Conservation (phyloP, 2,888 invertebrate species). For the Sisyra nigra region DNA sequence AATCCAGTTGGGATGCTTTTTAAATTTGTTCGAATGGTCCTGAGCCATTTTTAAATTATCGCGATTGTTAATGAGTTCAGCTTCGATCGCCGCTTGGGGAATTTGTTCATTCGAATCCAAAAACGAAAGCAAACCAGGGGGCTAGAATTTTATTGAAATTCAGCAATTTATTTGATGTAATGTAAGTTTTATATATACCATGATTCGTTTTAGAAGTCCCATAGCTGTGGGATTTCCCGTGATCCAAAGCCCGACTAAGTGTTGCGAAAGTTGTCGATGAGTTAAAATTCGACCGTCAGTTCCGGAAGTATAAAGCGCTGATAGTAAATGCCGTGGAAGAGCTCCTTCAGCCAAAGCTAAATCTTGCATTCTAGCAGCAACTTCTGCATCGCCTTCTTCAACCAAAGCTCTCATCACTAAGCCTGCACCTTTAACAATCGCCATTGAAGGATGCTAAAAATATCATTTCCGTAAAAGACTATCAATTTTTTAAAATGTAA, state of each 20-base stretch:
- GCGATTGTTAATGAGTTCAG: conserved; percentile 57
- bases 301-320: conserved; percentile 72
- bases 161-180: background rate
- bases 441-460: conserved; percentile 82
- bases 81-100: conserved; percentile 54
- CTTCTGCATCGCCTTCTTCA: conserved; percentile 88
- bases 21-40: conserved; percentile 51
- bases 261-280: conserved; percentile 80
- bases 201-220: conserved; percentile 67
- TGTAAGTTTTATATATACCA: conserved; percentile 38
- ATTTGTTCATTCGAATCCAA: conserved; percentile 77
- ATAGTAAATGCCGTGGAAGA: conserved; percentile 76
- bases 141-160: conserved; percentile 38
- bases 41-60: conserved; percentile 93
- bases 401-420: conserved; percentile 93
- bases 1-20: conserved; percentile 53
- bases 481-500: background rate
- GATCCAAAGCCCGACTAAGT: conserved; percentile 91
- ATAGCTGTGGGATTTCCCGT: conserved; percentile 86
- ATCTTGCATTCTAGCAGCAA: conserved; percentile 88
- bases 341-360: conserved; percentile 94
- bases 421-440: conserved; percentile 89
- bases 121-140: conserved; percentile 77
- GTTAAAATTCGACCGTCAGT: conserved; percentile 52
- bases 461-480: background rate